A percentile compares a stretch with the other conserved stretches of the same genome.
phyloP scores from a whole-genome alignment of 2,888 invertebrate species.

The Drosophila imparisetae region DNA sequence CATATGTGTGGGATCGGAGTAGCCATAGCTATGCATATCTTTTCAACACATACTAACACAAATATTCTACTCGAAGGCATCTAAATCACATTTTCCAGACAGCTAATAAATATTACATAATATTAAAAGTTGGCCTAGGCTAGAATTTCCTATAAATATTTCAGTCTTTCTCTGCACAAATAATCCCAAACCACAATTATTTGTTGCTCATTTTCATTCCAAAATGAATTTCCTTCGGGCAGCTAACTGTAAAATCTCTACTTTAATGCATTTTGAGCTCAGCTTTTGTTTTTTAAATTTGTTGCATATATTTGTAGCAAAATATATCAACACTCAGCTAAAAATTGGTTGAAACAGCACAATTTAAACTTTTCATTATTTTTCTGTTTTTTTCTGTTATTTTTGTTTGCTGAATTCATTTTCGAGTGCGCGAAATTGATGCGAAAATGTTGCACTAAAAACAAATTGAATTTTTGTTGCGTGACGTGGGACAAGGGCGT shows the following conservation, averaged over 20 bases:
- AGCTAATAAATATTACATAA: neutral
- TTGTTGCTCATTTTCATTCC: neutral
- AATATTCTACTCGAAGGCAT: neutral
- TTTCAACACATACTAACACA: neutral
- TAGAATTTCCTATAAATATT: neutral
- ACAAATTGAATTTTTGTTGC: conserved; percentile 25
- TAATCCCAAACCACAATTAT: neutral
- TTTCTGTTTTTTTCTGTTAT: neutral
- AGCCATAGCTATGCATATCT: neutral
- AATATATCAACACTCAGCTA: neutral
- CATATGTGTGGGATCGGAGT: neutral
- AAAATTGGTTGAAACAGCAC: neutral
- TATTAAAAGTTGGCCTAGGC: neutral
- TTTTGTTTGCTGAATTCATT: conserved; percentile 17
- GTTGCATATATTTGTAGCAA: neutral
- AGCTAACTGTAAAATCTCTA: neutral
- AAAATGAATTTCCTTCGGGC: neutral
- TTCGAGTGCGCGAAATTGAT: conserved; percentile 15
- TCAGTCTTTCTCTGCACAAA: neutral
- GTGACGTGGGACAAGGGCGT: neutral
- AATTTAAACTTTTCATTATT: conserved; percentile 1
- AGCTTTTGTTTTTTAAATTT: neutral
- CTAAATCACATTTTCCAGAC: neutral
- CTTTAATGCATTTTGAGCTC: neutral
- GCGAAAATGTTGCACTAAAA: conserved; percentile 19